Evolutionary conservation across 2,113 vertebrate genomes (phyloP), one percentile per base, ranked within the genome.

Genomic region (Paramisgurnus dabryanus): DNA sequence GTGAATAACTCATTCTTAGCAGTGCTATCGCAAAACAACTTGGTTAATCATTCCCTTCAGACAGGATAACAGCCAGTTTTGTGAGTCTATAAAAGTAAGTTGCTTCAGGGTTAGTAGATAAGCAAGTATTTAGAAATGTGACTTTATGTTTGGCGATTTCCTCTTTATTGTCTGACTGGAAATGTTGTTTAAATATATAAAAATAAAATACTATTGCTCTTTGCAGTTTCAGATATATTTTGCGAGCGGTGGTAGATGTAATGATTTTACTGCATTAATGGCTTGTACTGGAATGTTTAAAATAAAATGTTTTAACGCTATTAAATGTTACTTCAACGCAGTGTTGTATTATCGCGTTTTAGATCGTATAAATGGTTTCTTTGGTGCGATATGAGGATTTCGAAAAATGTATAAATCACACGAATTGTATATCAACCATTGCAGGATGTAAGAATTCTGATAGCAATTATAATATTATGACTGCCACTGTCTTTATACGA

Each of bases 21-120:
- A 6, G 11, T 4, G 47, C 67, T 53, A 49, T 71, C 55, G 5
- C 11, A 7, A 18, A 55, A 17, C 45, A 2, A 17, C 70, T 40
- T 7, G 70, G 72, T 75, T 75, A 75, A 75, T 75, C 11, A 75
- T 75, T 63, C 3, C 58, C 58, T 34, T 12, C 10, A 17, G 57
- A 49, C 72, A 49, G 61, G 72, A 75, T 64, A 75, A 75, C 60
- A 47, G 41, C 4, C 12, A 9, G 41, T 6, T 74, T 47, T 63
- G 57, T 63, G 57, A 63, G 72, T 75, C 57, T 63, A 75, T 75
- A 75, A 75, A 63, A 12, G 12, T n/a, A 13, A 17, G 39, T 60
- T 41, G 40, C 55, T 41, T 57, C 40, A 27, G 53, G 40, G 27
- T 40, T 40, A 39, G 13, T 57, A 41, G 34, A 58, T 41, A 43